Base-by-base conservation (phyloP, 1,140 invertebrate species). In the Drosophila varians region DNA sequence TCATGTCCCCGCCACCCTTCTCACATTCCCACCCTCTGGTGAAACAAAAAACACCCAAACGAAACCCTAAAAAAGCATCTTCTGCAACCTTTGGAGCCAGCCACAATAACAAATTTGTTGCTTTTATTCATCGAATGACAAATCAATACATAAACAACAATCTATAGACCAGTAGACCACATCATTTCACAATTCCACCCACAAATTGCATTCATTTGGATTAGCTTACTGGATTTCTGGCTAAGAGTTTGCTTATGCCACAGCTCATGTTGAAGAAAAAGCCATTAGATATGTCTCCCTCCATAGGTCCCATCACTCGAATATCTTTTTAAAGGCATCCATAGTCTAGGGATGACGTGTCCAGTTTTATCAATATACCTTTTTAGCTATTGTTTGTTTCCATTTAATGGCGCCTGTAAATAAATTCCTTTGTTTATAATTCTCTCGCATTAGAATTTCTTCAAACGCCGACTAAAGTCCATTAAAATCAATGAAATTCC, bases 161-260 rank as follows among this genome's bases (percentile, higher is more conserved):
- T 16, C n/a, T n/a, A n/a, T n/a, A n/a, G 28, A 53, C 43, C 47
- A 60, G 5, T 16, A 16, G 36, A 38, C n/a, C 14, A 38, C 36
- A 38, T 16, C 36, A 72, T 71, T 71, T 72, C 69, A 52, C 55
- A 72, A 72, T 61, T 18, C 40, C 69, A 72, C 42, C 66, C 68
- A 62, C 69, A 54, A 72, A 45, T 25, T 52, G 36, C 26, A 38
- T 14, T 25, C 21, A 11, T 38, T 12, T 26, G 16, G 43, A 21
- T 21, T 21, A 21, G 4, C 21, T 2, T 25, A 4, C n/a, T 23
- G 19, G 5, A 26, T 26, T 18, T 16, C 14, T 12, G 28, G 38
- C 19, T 19, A 12, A 25, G 5, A 11, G 4, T 38, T 4, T 3
- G 23, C 11, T 23, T 36, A 19, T 28, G 9, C 11, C 4, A 26